Conservation (phyloP, 2,113 vertebrate species). For the Acrocephalus kingi region DNA sequence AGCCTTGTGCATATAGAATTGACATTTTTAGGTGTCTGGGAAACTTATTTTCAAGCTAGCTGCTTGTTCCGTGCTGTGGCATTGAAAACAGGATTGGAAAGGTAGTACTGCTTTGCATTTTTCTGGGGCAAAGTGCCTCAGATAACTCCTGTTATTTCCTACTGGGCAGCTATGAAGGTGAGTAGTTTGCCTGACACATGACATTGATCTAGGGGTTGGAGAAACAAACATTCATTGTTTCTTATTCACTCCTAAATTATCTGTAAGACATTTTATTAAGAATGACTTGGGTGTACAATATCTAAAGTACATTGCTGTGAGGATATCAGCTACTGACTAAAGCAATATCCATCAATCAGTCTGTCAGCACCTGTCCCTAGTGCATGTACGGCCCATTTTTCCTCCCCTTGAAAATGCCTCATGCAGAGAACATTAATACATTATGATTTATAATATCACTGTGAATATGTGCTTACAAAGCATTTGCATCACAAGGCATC, state of each 20-base stretch:
- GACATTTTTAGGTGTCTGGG: not conserved
- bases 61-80: not conserved
- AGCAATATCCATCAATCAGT: conserved; percentile 31
- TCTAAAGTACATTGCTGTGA: not conserved
- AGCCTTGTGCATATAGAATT: not conserved
- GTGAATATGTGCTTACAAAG: conserved; percentile 27
- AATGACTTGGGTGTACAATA: not conserved
- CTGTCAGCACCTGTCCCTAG: conserved; percentile 6
- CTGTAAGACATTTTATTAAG: not conserved
- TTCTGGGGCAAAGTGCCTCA: not conserved
- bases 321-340: not conserved
- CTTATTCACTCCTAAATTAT: not conserved
- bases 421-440: conserved; percentile 20
- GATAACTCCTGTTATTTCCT: not conserved
- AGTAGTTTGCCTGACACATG: not conserved
- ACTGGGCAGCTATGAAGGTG: not conserved
- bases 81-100: not conserved
- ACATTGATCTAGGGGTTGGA: not conserved
- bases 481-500: conserved; percentile 4
- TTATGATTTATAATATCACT: conserved; percentile 35
- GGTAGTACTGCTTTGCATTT: not conserved
- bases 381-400: conserved; percentile 33
- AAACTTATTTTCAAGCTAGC: not conserved
- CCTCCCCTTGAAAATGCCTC: conserved; percentile 20
- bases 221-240: not conserved